Base-by-base conservation (phyloP, 1,140 invertebrate genomes). In the Drosophila funebris region DNA sequence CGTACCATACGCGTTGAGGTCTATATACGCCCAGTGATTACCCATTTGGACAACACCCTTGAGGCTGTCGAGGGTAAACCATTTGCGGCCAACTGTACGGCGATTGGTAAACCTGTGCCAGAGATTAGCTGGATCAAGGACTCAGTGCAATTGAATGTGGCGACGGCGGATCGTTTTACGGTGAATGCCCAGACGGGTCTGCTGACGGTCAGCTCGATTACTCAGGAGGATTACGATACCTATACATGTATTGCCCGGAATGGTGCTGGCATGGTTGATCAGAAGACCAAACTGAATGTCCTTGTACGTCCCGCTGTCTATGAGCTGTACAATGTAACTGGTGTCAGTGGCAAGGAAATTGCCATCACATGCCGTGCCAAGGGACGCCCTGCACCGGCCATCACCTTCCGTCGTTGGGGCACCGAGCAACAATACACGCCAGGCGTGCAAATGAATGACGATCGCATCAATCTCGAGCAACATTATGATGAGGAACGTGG, bases 221-320 rank as follows among this genome's bases (percentile, higher is more conserved):
- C 95, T 61, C 94, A 95, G 56, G 95, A 95, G 0, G 97, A 98
- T 90, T 94, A 95, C 44, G 96, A 96, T 0, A 93, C 94, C 27
- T 98, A 97, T 84, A 95, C 94, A 41, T 99, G 98, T 89, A 94
- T 94, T 22, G 97, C 97, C 0, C 94, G 93, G 41, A 99, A 98
- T 90, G 93, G 93, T 11, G 97, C 97, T 7, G 97, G 96, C 0
- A 92, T 93, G 20, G 95, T 93, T 29, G 94, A 95, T 73, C 93
- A 93, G 3, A 93, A 92, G 87, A 90, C 90, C 20, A 90, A 91
- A 36, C 57, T 92, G 41, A 93, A 94, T 80, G 95, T 96, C 1
- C 92, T 97, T 27, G 95, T 96, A 0, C 96, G 95, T 79, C 97
- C 97, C 0, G 94, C 95, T 83, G 95, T 98, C 76, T 95, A 94